A percentile compares a stretch with the other conserved stretches of the same genome.
Evolutionary conservation across 2,888 invertebrate species (phyloP).

Genomic region (Saturnia japonica): DNA sequence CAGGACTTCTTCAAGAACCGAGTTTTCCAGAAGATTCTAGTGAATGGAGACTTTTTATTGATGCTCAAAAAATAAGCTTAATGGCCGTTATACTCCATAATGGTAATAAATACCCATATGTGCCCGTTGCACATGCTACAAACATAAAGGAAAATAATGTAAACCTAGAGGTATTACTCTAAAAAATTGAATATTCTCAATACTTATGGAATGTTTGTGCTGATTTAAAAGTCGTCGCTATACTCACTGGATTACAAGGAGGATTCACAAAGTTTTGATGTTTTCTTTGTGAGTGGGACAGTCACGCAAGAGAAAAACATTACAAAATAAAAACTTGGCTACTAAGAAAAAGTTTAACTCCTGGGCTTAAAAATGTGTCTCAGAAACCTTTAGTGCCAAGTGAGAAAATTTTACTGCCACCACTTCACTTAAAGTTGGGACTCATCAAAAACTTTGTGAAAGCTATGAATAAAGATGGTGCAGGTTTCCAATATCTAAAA

Average conservation of each 20-base stretch:
- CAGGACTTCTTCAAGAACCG: conserved; percentile 6
- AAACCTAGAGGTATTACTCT: not conserved
- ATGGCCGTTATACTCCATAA: not conserved
- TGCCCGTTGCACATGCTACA: not conserved
- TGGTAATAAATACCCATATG: too few relatives aligned
- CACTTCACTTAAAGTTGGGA: conserved; percentile 27
- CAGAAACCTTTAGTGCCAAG: conserved; percentile 13
- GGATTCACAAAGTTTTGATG: conserved; percentile 19
- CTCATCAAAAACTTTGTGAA: conserved; percentile 29
- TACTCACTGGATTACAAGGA: conserved; percentile 17
- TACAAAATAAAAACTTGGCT: conserved; percentile 8
- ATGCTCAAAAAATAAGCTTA: not conserved
- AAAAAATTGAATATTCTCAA: conserved; percentile 7
- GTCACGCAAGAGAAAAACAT: conserved; percentile 9
- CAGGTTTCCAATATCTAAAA: too few relatives aligned
- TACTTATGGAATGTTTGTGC: conserved; percentile 16
- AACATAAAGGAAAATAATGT: not conserved
- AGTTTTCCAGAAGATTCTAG: not conserved
- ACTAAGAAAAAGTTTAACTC: conserved; percentile 1
- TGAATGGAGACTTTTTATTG: conserved; percentile 8
- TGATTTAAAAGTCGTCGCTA: conserved; percentile 20
- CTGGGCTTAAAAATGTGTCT: too few relatives aligned
- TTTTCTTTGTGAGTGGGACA: conserved; percentile 22
- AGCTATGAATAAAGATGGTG: conserved; percentile 23
- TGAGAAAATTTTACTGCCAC: conserved; percentile 24